A percentile compares a stretch with the other conserved stretches of the same genome.
Conservation (phyloP, 2,113 vertebrate genomes). For the Prietella phreatophila region DNA sequence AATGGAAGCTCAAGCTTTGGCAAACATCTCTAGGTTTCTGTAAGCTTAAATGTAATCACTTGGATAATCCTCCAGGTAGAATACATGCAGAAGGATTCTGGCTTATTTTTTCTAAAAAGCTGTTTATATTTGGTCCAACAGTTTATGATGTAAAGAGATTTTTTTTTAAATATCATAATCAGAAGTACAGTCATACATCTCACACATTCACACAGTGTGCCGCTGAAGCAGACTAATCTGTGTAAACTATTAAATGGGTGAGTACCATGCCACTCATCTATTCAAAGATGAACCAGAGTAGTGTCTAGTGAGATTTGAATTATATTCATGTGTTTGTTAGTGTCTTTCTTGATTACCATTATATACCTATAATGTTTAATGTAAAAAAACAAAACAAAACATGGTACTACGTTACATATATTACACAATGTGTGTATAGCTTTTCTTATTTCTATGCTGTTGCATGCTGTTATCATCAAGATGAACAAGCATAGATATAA, state of each 20-base stretch:
- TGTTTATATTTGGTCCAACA: slow-evolving; percentile 1
- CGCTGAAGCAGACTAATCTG: not conserved
- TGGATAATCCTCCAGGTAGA: slow-evolving; percentile 19
- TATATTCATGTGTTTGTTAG: not conserved
- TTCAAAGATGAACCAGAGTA: not conserved
- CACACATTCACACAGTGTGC: not conserved
- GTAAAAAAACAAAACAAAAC: not conserved
- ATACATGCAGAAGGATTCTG: not conserved
- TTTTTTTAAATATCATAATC: not conserved
- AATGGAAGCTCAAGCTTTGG: not conserved
- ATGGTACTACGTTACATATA: not conserved
- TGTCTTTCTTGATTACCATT: not conserved
- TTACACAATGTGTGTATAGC: not conserved
- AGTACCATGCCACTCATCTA: not conserved
- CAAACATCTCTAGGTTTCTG: not conserved
- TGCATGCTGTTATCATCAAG: not conserved
- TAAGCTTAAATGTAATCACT: slow-evolving; percentile 32
- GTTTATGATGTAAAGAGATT: not conserved
- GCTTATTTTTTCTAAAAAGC: not conserved
- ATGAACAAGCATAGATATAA: not conserved
- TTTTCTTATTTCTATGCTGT: not conserved
- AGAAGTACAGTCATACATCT: not conserved
- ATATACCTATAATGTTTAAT: not conserved
- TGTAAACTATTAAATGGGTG: not conserved
- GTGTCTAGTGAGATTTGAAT: not conserved